Evolutionary conservation across 1,140 invertebrate species (phyloP), one percentile per base, ranked within the genome.

Genomic region (Copidosoma floridanum): DNA sequence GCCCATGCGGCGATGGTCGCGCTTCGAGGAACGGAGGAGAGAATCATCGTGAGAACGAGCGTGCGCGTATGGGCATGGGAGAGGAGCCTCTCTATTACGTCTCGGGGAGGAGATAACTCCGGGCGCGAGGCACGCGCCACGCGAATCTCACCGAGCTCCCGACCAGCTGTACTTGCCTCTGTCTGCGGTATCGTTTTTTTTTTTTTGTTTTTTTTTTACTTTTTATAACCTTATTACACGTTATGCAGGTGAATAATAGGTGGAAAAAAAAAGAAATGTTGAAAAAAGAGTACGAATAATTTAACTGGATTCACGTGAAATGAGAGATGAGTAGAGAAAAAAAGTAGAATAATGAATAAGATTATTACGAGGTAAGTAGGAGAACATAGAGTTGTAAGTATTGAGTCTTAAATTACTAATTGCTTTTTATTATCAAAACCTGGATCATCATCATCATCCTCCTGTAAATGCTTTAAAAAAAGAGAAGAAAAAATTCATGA

Each of bases 381-480:
- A n/a, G n/a, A n/a, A 74, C 68, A 70, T 68, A 74, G 68, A n/a
- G n/a, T n/a, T 69, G 70, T 72, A 71, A 73, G 65, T 68, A 67
- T 56, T 68, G 67, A 67, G 70, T 79, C 76, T 79, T 80, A 79
- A 79, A 57, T 72, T 53, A 79, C 75, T 78, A 79, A 73, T 69
- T 75, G 75, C 6, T 51, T 58, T 74, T 65, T 53, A 57, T 47
- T 54, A 24, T 78, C 66, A 77, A 78, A 80, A 79, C 77, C 79
- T 81, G 79, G 74, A 72, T 76, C 74, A 77, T 79, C 77, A 77
- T 80, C 79, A 72, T 76, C 74, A 77, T 79, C 77, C 77, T 80
- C 79, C 79, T 81, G 77, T 74, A 81, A 81, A 79, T 77, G 77
- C 77, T 74, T 79, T 71, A 78, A 78, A 73, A 72, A 73, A 78